These are phyloP conservation scores for Silurus asotus DNA, from an alignment of 2,113 vertebrate species.

Conservation along the genomic window DNA sequence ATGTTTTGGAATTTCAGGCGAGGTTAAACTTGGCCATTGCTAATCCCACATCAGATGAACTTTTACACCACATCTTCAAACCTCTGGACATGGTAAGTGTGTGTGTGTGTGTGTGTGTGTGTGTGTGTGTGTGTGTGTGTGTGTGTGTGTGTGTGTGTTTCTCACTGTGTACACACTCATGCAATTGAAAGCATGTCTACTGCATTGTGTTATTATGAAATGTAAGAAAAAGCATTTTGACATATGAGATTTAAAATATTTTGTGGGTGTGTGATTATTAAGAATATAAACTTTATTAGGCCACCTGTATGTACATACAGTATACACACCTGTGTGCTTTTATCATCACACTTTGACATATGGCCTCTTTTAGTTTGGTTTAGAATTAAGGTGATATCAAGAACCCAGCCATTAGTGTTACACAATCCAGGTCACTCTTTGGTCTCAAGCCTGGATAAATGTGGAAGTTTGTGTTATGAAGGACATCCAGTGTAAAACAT, in stretches of 20 bases:
- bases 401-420: no score
- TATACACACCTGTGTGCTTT: background rate
- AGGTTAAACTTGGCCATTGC: slow-evolving; percentile 77
- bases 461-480: no score
- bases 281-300: background rate
- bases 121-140: slow-evolving; percentile 12
- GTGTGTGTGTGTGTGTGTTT: slow-evolving; percentile 34
- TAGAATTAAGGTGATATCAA: background rate
- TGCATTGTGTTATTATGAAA: background rate
- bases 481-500: no score
- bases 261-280: background rate
- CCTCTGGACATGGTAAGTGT: slow-evolving; percentile 84
- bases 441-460: no score
- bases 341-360: background rate
- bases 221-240: background rate
- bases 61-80: slow-evolving; percentile 83
- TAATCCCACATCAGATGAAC: slow-evolving; percentile 80
- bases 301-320: background rate
- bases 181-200: background rate
- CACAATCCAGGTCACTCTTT: no score
- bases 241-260: background rate
- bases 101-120: background rate
- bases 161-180: background rate
- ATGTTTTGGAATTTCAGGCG: slow-evolving; percentile 67
- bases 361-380: background rate